Base-by-base conservation (phyloP, 2,888 invertebrate genomes). In the Galeopsomyia nigrocyanea region DNA sequence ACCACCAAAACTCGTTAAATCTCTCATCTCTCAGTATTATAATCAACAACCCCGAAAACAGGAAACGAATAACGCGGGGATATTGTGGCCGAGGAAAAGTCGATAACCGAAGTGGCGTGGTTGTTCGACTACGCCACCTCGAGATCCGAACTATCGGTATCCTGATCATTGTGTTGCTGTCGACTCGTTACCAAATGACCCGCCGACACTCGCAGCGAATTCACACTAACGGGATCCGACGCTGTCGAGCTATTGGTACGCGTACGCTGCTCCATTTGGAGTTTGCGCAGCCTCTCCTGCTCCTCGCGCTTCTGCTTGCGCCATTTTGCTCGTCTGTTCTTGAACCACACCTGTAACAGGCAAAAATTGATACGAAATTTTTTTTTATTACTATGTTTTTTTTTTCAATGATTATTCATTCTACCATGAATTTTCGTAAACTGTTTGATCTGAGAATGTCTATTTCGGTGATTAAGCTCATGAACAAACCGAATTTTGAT, bases 251-350 rank as follows among this genome's bases (percentile, higher is more conserved):
- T 19, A 53, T 68, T 50, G 76, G 77, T 79, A 2, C 83, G 83
- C 58, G 84, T 81, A 57, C 84, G 82, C 76, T 94, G 90, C 84
- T 95, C 95, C 86, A 95, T 93, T 83, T 95, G 95, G 75, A 95
- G 86, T 87, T 95, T 94, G 73, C 95, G 90, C 79, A 95, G 88
- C 73, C 95, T 88, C 87, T 95, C 94, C 87, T 95, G 93, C 85
- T 94, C 93, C 85, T 94, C 97, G 2, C 97, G 91, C 86, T 97
- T 97, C 86, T 96, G 96, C 84, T 97, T 97, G 79, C 97, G 91
- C 97, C 97, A 97, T 89, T 97, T 98, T 79, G 97, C 97, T 51
- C 97, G 90, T 21, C 97, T 91, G 86, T 97, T 97, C 88, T 97
- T 97, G 88, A 97, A 97, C 97, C 97, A 97, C 14, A 97, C 97